Percentiles rank a stretch among this genome's conserved stretches.
Evolutionary conservation across 2,113 vertebrate genomes (phyloP).

Genomic region (Uria lomvia): DNA sequence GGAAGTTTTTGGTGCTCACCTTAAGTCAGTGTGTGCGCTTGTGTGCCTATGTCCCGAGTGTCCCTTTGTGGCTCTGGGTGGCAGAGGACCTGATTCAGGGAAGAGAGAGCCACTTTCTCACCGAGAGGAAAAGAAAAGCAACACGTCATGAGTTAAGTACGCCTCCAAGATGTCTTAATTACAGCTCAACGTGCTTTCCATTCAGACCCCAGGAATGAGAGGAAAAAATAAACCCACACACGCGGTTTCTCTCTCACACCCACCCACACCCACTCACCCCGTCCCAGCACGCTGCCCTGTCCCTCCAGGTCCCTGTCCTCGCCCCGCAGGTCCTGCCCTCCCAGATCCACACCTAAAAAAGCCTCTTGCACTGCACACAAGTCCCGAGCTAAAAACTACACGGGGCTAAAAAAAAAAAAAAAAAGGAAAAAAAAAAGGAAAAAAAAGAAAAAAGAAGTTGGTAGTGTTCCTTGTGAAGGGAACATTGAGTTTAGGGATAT

Average conservation of each 20-base stretch:
- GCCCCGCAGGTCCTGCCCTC: conserved; percentile 8
- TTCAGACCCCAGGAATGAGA: conserved; percentile 67
- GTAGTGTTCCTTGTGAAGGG: not conserved
- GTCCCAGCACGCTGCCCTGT: conserved; percentile 1
- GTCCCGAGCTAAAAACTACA: not conserved
- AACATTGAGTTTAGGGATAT: not conserved
- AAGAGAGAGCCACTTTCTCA: conserved; percentile 74
- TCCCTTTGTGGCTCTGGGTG: conserved; percentile 74
- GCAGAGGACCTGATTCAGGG: conserved; percentile 73
- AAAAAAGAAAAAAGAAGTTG: not conserved
- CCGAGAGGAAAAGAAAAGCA: conserved; percentile 74
- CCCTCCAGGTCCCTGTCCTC: conserved; percentile 17
- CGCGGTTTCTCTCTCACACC: not conserved
- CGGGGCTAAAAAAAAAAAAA: not conserved
- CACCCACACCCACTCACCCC: not conserved
- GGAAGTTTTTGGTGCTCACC: conserved; percentile 64
- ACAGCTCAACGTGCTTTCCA: conserved; percentile 67
- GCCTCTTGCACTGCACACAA: not conserved
- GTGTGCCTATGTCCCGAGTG: conserved; percentile 53
- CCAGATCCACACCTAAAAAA: conserved; percentile 24
- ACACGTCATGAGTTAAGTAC: conserved; percentile 77
- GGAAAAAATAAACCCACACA: conserved; percentile 31
- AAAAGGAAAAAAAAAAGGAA: not conserved
- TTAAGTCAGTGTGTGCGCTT: conserved; percentile 58
- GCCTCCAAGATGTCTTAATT: conserved; percentile 77